phyloP scores from a whole-genome alignment of 2,888 invertebrate species.

The Sesia bembeciformis region DNA sequence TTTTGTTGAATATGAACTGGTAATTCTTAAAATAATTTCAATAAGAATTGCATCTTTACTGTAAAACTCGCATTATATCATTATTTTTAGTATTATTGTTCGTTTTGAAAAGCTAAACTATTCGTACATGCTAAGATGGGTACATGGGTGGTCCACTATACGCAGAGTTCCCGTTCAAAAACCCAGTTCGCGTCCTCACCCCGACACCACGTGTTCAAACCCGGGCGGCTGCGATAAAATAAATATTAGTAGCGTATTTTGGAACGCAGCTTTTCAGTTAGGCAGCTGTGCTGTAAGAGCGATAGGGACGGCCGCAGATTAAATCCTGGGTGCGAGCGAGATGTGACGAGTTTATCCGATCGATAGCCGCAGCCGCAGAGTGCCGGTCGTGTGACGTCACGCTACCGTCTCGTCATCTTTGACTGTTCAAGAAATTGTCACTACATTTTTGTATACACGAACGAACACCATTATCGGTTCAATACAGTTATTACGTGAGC shows the following conservation, averaged over 20 bases:
- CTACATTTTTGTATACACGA: conserved; percentile 47
- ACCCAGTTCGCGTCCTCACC: conserved; percentile 16
- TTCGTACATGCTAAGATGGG: too few species aligned
- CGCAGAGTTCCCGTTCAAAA: not conserved
- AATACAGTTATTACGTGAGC: not conserved
- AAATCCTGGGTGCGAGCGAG: conserved; percentile 42
- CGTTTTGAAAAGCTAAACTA: too few species aligned
- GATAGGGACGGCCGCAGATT: conserved; percentile 39
- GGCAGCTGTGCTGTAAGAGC: conserved; percentile 35
- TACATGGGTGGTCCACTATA: too few species aligned
- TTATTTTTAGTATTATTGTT: too few species aligned
- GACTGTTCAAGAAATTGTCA: conserved; percentile 66
- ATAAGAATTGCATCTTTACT: too few species aligned
- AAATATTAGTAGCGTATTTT: conserved; percentile 72
- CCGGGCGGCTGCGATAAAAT: conserved; percentile 67
- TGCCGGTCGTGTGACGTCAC: conserved; percentile 68
- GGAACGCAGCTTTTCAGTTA: conserved; percentile 59
- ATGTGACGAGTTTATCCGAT: conserved; percentile 56
- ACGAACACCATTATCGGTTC: conserved; percentile 17
- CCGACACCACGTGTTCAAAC: conserved; percentile 62
- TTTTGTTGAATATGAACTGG: too few species aligned
- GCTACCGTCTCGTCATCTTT: conserved; percentile 69
- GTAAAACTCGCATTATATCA: too few species aligned
- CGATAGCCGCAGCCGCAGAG: conserved; percentile 75
- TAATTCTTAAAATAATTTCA: too few species aligned